A percentile compares a stretch with the other conserved stretches of the same genome.
phyloP scores from a whole-genome alignment of 1,140 invertebrate genomes.

The Apis mellifera region Amel_HAv3.1 CM009943.2:6234501-6235000 shows the following conservation, averaged over 20 bases:
- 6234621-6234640: slow-evolving; percentile 19
- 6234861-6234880: slow-evolving; percentile 62
- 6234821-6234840: slow-evolving; percentile 47
- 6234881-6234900: slow-evolving; percentile 25
- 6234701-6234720: not conserved
- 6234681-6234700: slow-evolving; percentile 35
- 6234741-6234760: slow-evolving; percentile 12
- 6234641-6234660: not conserved
- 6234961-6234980: not conserved
- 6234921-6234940: slow-evolving; percentile 5
- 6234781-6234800: not conserved
- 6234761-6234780: not conserved
- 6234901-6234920: too few species aligned
- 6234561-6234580: slow-evolving; percentile 13
- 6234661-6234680: slow-evolving; percentile 28
- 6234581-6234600: slow-evolving; percentile 43
- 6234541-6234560: slow-evolving; percentile 10
- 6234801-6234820: not conserved
- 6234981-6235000: slow-evolving; percentile 52
- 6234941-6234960: slow-evolving; percentile 29
- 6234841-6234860: slow-evolving; percentile 4
- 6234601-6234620: slow-evolving; percentile 22
- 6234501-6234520: not conserved
- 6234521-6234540: not conserved
- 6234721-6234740: slow-evolving; percentile 20